Evolutionary conservation across 2,888 invertebrate genomes (phyloP), one percentile per base, ranked within the genome.

Genomic region (Leptura quadrifasciata): DNA sequence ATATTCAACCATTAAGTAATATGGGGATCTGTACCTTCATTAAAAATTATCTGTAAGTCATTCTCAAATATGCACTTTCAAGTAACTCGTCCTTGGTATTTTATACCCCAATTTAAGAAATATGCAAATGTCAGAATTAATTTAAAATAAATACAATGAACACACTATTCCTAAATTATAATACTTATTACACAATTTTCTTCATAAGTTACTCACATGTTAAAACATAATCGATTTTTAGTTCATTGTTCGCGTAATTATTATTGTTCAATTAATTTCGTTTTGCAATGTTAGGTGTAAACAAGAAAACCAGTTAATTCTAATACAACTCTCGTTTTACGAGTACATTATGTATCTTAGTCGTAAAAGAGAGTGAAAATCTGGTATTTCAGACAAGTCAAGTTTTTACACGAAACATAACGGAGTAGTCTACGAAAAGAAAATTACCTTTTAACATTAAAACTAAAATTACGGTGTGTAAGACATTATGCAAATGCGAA

Each of bases 71-170:
- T 18, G 12, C 15, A 15, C 21, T 68, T 57, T 31, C 27, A 20
- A 68, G 52, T 9, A 24, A 27, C 31, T 15, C 18, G 57, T 55
- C 68, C 68, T 68, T 68, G 68, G 17, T 68, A 68, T 65, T 65
- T 65, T 27, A 17, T 24, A 21, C 52, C 65, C 24, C 10, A 54
- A 65, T 68, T 24, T 10, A 21, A 20, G 20, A 21, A 57, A 18
- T 21, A 21, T 31, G 55, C 68, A 68, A 68, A 68, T 68, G 68
- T 57, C 68, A 68, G 54, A 68, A 68, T 68, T 55, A 68, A 68
- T 68, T 68, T 35, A 24, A 52, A 68, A 57, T 12, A 57, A 18
- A 57, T 35, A 55, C 35, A 21, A 68, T 21, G 68, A 68, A 68
- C 31, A 68, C 35, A 55, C 57, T 68, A 20, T 68, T 54, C 24